Percentiles rank a stretch among this genome's conserved stretches.
Evolutionary conservation across 2,797 vertebrate species (phyloP).

Genomic region (Anomalospiza imberbis): DNA sequence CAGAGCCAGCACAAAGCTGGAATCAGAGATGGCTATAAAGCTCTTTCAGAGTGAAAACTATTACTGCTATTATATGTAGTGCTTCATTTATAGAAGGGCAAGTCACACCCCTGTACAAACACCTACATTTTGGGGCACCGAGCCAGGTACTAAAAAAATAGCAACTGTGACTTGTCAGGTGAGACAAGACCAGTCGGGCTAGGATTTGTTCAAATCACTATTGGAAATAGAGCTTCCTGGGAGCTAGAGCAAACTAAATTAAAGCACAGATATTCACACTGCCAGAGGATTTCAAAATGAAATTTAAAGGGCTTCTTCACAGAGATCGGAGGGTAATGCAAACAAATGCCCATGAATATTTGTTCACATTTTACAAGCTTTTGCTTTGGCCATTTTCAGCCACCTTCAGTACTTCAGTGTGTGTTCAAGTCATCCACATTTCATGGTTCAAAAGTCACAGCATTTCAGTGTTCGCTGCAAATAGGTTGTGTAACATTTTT

Average conservation of each 20-base stretch:
- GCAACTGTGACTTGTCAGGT: slow-evolving; percentile 41
- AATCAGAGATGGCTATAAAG: background rate
- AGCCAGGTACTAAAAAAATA: background rate
- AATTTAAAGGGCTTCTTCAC: slow-evolving; percentile 48
- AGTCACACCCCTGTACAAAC: background rate
- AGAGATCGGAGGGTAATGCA: background rate
- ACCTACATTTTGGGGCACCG: background rate
- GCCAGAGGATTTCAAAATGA: slow-evolving; percentile 41
- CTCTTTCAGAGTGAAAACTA: background rate
- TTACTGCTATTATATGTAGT: slow-evolving; percentile 31
- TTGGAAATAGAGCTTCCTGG: slow-evolving; percentile 36
- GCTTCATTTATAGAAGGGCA: slow-evolving; percentile 21
- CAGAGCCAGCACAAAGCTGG: background rate
- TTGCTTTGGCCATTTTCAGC: slow-evolving; percentile 29
- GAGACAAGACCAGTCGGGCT: slow-evolving; percentile 36
- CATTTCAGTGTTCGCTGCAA: background rate
- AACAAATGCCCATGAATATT: slow-evolving; percentile 56
- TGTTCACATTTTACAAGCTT: slow-evolving; percentile 43
- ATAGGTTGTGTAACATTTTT: background rate
- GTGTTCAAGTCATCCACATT: slow-evolving; percentile 12
- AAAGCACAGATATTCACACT: slow-evolving; percentile 31
- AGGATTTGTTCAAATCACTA: slow-evolving; percentile 39
- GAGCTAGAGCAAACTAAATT: slow-evolving; percentile 53
- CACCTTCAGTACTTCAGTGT: background rate
- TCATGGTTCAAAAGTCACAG: slow-evolving; percentile 10